phyloP scores from a whole-genome alignment of 2,888 invertebrate species.

The Neocrepidodera transversa region DNA sequence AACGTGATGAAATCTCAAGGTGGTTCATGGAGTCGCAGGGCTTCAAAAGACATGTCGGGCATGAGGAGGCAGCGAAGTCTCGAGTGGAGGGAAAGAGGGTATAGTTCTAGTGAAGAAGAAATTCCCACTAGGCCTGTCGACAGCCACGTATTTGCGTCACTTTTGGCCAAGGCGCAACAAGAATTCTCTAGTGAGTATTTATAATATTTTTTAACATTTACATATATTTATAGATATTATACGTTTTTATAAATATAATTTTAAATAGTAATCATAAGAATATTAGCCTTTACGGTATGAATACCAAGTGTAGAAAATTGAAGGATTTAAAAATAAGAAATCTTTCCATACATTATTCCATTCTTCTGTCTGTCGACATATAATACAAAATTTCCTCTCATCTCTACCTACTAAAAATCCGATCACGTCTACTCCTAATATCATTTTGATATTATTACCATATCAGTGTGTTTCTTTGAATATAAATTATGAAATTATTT shows the following conservation, averaged over 20 bases:
- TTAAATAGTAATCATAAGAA: no score
- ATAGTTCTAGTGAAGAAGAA: slow-evolving; percentile 67
- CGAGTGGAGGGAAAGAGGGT: slow-evolving; percentile 65
- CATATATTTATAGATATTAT: no score
- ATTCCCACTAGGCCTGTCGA: slow-evolving; percentile 60
- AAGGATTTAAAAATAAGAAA: slow-evolving; percentile 22
- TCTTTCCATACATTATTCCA: slow-evolving; percentile 48
- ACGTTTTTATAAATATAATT: no score
- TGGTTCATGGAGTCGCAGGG: slow-evolving; percentile 57
- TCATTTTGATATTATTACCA: slow-evolving; percentile 59
- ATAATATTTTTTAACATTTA: not conserved
- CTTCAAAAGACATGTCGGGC: slow-evolving; percentile 52
- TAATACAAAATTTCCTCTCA: slow-evolving; percentile 17
- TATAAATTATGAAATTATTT: slow-evolving; percentile 57
- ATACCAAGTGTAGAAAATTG: no score
- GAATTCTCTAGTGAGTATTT: slow-evolving; percentile 63
- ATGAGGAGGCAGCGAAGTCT: slow-evolving; percentile 65
- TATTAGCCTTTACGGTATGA: no score
- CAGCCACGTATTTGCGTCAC: slow-evolving; percentile 66
- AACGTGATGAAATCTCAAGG: slow-evolving; percentile 39
- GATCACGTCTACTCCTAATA: slow-evolving; percentile 54
- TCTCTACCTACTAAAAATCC: slow-evolving; percentile 38
- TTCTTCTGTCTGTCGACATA: slow-evolving; percentile 37
- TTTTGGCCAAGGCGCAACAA: slow-evolving; percentile 67
- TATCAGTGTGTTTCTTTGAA: slow-evolving; percentile 53